phyloP scores from a whole-genome alignment of 2,888 invertebrate species.

The Neocrepidodera transversa region DNA sequence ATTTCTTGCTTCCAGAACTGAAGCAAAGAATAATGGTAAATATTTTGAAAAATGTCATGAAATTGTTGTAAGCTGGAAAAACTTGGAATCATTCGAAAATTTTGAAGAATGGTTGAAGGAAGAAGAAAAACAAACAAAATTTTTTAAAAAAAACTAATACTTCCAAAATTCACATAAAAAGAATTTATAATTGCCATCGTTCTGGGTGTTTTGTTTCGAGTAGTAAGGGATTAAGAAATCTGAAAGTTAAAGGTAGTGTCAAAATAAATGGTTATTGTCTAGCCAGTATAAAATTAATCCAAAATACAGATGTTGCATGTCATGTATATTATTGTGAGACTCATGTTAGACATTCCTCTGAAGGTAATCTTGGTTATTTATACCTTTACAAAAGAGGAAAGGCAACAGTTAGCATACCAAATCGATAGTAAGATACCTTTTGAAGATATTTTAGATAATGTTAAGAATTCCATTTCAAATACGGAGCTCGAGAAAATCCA shows the following conservation, averaged over 20 bases:
- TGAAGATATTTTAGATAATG: slow-evolving; percentile 32
- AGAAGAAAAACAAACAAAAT: slow-evolving; percentile 7
- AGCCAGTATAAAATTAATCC: slow-evolving; percentile 11
- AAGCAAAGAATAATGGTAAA: slow-evolving; percentile 5
- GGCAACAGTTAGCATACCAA: slow-evolving; percentile 25
- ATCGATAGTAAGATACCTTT: slow-evolving; percentile 35
- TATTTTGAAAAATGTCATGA: slow-evolving; percentile 6
- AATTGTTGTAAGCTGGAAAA: slow-evolving; percentile 1
- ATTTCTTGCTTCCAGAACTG: neutral
- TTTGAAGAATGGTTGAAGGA: slow-evolving; percentile 9
- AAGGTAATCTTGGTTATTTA: slow-evolving; percentile 33
- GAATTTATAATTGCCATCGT: slow-evolving; percentile 15
- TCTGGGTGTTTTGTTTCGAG: slow-evolving; percentile 11
- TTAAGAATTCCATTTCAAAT: slow-evolving; percentile 25
- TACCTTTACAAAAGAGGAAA: slow-evolving; percentile 18
- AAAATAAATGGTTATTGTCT: slow-evolving; percentile 24
- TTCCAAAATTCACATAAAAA: slow-evolving; percentile 13
- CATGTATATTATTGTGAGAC: slow-evolving; percentile 9
- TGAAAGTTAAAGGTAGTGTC: slow-evolving; percentile 10
- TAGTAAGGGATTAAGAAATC: slow-evolving; percentile 8
- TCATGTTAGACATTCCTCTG: slow-evolving; percentile 26
- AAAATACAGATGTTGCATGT: slow-evolving; percentile 10
- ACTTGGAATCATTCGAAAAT: slow-evolving; percentile 6
- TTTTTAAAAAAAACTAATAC: neutral
- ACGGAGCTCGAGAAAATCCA: slow-evolving; percentile 28